Percentiles rank a stretch among this genome's conserved stretches.
phyloP scores from a whole-genome alignment of 2,113 vertebrate species.

The Equus quagga region DNA sequence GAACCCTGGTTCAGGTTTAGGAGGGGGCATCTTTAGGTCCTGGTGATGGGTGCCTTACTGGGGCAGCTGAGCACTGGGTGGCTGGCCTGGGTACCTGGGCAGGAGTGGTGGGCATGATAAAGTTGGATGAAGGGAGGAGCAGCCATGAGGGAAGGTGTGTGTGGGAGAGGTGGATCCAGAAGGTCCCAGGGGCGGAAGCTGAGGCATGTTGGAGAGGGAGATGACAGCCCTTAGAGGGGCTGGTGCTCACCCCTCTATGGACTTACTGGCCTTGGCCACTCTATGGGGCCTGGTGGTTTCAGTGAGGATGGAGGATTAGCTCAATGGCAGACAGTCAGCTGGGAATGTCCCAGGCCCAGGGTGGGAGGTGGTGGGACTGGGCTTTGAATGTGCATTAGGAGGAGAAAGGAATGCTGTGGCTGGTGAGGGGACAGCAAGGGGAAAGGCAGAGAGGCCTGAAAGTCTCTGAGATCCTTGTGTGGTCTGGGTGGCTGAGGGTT shows the following conservation, averaged over 20 bases:
- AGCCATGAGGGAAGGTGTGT: background rate
- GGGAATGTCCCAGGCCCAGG: background rate
- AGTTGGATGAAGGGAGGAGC: background rate
- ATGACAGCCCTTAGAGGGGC: background rate
- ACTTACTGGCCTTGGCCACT: background rate
- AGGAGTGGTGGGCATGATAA: background rate
- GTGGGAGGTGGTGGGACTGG: background rate
- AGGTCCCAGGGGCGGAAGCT: background rate
- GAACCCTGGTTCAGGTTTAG: background rate
- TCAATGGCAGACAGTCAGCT: background rate
- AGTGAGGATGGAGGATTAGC: background rate
- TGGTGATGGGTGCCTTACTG: background rate
- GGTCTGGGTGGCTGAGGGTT: background rate
- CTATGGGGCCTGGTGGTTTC: background rate
- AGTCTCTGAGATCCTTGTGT: background rate
- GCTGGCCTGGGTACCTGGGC: background rate
- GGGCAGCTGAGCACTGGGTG: background rate
- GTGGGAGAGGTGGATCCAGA: background rate
- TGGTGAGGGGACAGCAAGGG: background rate
- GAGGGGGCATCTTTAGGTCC: background rate
- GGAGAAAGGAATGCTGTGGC: background rate
- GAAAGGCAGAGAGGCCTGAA: background rate
- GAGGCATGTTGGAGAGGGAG: background rate
- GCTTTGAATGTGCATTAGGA: background rate
- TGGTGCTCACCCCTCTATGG: background rate